Base-by-base conservation (phyloP, 2,797 vertebrate genomes). In the Luscinia luscinia region DNA sequence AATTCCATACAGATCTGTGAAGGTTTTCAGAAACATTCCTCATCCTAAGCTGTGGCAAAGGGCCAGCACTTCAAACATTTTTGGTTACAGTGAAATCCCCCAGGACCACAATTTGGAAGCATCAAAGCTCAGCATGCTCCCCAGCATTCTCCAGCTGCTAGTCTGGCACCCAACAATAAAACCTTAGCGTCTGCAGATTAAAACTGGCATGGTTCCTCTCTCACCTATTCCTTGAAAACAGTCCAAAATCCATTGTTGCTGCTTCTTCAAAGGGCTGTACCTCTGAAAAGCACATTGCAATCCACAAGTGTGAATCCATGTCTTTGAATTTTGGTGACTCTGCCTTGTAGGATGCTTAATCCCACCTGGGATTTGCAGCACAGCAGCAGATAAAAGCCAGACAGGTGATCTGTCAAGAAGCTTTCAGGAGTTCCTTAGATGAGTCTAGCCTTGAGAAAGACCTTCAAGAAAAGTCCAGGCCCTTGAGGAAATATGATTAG, bases 41-140 rank as follows among this genome's bases (percentile, higher is more conserved):
- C 66, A 41, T 85, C 59, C 69, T 46, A 27, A 86, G 4, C 15
- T 61, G 40, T 94, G 93, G 95, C 91, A 88, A 76, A 66, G 52
- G 28, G 93, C 95, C 93, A 96, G 43, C 62, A 81, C 91, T 94
- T 95, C 86, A 96, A 95, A 95, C 74, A 90, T 84, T 95, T 93
- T 84, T 89, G 83, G 89, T 94, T 94, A 88, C 91, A 79, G 59
- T 93, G 48, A 91, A 95, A 93, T 92, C 80, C 77, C 83, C 74
- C 48, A 70, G 63, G 67, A 95, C 38, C 2, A 1, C 74, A 61
- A 85, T 95, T 93, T 87, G 84, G 83, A 90, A 96, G 87, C 77
- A 94, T 95, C 93, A 95, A 96, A 95, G 90, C 45, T 62, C 32
- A 75, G 86, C 58, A 62, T 24, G 54, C 51, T 94, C 62, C 58